These are phyloP conservation scores for Pogoniulus pusillus DNA, from an alignment of 2,797 vertebrate species.

Conservation along the genomic window DNA sequence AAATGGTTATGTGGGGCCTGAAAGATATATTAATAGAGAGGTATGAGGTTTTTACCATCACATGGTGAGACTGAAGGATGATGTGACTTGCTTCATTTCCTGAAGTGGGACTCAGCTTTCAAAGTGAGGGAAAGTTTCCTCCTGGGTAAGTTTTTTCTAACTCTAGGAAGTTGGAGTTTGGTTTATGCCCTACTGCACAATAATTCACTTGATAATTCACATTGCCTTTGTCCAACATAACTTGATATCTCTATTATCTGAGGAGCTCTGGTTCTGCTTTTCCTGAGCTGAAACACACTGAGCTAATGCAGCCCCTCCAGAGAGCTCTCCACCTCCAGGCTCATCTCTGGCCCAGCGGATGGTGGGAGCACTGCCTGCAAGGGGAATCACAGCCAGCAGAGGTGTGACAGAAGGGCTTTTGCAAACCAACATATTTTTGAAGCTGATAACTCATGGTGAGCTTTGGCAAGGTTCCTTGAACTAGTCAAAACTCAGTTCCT, in stretches of 20 bases:
- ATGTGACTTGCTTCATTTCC: constrained; percentile 64
- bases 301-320: not conserved
- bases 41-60: constrained; percentile 26
- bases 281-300: not conserved
- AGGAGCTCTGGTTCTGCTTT: not conserved
- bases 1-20: constrained; percentile 13
- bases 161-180: constrained; percentile 48
- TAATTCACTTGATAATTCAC: constrained; percentile 48
- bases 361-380: not conserved
- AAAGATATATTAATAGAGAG: constrained; percentile 44
- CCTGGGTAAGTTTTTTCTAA: constrained; percentile 56
- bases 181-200: constrained; percentile 58
- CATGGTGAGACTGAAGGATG: constrained; percentile 58
- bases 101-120: constrained; percentile 49
- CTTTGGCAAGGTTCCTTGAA: constrained; percentile 20
- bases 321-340: not conserved
- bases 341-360: not conserved
- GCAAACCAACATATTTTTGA: constrained; percentile 17
- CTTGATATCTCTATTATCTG: constrained; percentile 55
- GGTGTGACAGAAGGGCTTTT: constrained; percentile 12
- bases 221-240: constrained; percentile 36
- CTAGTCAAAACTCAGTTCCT: constrained; percentile 8
- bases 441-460: not conserved
- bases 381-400: not conserved
- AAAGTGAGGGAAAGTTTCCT: constrained; percentile 52